Percentiles rank a stretch among this genome's conserved stretches.
phyloP scores from a whole-genome alignment of 1,140 invertebrate species.

The Orius insidiosus region DNA sequence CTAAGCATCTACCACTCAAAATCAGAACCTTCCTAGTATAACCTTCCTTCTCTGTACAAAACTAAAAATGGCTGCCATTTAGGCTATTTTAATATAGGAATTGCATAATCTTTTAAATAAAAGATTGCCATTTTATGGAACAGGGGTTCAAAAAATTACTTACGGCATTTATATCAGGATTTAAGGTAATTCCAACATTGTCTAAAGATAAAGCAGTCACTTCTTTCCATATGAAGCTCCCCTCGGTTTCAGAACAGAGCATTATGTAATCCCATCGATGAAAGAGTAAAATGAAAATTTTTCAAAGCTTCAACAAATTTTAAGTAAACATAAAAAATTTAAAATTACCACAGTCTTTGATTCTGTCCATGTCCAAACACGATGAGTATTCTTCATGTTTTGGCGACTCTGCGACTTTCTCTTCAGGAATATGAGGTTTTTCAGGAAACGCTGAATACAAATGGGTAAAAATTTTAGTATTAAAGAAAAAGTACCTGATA shows the following conservation, averaged over 20 bases:
- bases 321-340: background rate
- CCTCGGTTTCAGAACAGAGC: constrained; percentile 22
- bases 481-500: constrained; percentile 7
- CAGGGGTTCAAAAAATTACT: no score
- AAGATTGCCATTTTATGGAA: no score
- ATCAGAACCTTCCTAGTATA: no score
- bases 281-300: constrained; percentile 20
- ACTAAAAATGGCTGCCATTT: no score
- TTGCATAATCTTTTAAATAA: no score
- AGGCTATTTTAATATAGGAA: no score
- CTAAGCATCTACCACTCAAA: no score
- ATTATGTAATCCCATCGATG: constrained; percentile 24
- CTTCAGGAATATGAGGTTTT: background rate
- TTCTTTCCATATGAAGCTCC: constrained; percentile 23
- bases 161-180: constrained; percentile 12
- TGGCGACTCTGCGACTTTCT: background rate
- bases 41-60: no score
- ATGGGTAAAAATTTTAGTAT: no score
- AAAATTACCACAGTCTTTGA: constrained; percentile 1
- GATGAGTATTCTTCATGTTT: background rate
- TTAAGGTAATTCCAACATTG: constrained; percentile 22
- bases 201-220: constrained; percentile 25
- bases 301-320: no score
- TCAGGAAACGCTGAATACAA: background rate
- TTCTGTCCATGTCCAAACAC: background rate